Evolutionary conservation across 2,113 vertebrate genomes (phyloP), one percentile per base, ranked within the genome.

Genomic region (Sardina pilchardus): DNA sequence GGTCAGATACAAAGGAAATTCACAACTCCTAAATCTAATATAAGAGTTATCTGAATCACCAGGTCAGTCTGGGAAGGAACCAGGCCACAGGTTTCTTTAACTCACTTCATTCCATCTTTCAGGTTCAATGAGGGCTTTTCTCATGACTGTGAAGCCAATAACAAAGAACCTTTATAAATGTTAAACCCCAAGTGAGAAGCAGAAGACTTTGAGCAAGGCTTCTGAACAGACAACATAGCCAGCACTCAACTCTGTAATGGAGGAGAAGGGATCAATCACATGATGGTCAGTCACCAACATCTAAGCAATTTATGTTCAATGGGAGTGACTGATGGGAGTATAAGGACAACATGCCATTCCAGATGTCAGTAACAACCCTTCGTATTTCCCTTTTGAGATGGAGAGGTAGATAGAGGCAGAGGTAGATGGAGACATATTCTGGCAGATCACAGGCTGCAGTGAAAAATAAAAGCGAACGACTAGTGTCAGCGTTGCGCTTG

Each of bases 401-500:
- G 1, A 2, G 10, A 67, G 26, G 63, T 30, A 30, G n/a, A 67
- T 6, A 1, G 63, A 1, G 63, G 6, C 9, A 67, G 10, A 67
- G 26, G 63, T 30, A 30, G n/a, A 67, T 6, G 2, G 63, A 1
- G 63, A 6, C 9, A 67, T 47, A 47, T 47, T 87, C 67, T 83
- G 75, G 39, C 56, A 67, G 80, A 88, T 82, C 85, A 81, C 45
- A 81, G 30, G 44, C 43, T 75, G 59, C 75, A 59, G 71, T 71
- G 44, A 63, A 26, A 67, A 67, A 67, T 9, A 14, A 10, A 56
- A 56, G 16, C 63, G 30, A 67, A 7, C 4, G n/a, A 67, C 6
- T 67, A 89, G 84, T 86, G 85, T 88, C 85, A 87, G 85, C 84
- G 86, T 83, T 85, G 80, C 26, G 67, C 82, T 82, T 59, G 53